These are phyloP conservation scores for Penelope pileata DNA, from an alignment of 2,113 vertebrate species.

Conservation along the genomic window DNA sequence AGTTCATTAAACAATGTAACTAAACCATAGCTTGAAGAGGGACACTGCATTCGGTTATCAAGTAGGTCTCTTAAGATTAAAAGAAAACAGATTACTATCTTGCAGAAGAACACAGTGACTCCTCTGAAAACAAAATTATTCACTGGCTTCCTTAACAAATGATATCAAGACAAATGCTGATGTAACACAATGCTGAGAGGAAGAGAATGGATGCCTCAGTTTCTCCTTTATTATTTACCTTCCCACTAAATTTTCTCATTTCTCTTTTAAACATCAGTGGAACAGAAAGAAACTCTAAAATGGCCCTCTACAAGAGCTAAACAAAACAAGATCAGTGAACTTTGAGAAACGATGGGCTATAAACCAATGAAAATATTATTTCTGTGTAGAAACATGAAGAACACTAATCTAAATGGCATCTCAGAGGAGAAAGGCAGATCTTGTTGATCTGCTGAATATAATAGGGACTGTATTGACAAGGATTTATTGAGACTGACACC, in stretches of 20 bases:
- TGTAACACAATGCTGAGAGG: neutral
- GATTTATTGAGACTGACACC: neutral
- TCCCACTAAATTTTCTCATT: neutral
- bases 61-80: neutral
- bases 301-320: neutral
- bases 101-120: neutral
- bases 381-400: neutral
- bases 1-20: neutral
- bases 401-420: neutral
- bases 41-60: neutral
- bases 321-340: neutral
- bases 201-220: neutral
- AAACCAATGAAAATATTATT: constrained; percentile 21
- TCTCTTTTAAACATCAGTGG: neutral
- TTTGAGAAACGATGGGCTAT: neutral
- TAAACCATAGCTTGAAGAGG: neutral
- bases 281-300: neutral
- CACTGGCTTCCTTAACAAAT: neutral
- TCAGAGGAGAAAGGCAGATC: neutral
- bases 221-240: neutral
- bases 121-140: neutral
- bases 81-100: neutral
- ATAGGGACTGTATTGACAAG: neutral
- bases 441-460: neutral
- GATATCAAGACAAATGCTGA: neutral